phyloP scores from a whole-genome alignment of 2,888 invertebrate species.

The Harpalus rubripes region DNA sequence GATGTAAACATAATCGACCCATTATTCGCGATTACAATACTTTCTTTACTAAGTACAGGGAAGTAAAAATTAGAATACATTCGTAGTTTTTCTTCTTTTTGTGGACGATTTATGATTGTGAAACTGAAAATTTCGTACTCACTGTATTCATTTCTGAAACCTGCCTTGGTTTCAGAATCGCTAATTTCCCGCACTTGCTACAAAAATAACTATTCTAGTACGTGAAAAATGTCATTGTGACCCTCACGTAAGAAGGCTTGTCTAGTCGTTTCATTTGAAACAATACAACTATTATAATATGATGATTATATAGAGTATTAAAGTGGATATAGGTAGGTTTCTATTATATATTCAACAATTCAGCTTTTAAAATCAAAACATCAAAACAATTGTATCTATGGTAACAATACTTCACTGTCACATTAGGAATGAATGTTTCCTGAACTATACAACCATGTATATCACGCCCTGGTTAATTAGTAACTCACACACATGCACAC shows the following conservation, averaged over 20 bases:
- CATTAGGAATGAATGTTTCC: background rate
- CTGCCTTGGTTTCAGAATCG: too few species aligned
- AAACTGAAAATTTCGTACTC: too few species aligned
- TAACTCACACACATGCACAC: background rate
- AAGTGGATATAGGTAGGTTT: background rate
- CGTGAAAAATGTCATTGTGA: too few species aligned
- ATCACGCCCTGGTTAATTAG: background rate
- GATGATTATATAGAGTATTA: background rate
- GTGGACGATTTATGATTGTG: too few species aligned
- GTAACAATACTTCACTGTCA: background rate
- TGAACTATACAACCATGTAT: background rate
- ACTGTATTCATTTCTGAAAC: too few species aligned
- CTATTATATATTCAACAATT: slow-evolving; percentile 1
- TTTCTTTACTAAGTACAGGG: too few species aligned
- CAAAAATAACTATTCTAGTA: too few species aligned
- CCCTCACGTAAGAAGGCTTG: background rate
- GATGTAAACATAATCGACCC: too few species aligned
- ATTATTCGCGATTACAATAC: too few species aligned
- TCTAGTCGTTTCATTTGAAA: background rate
- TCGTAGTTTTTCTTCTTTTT: too few species aligned
- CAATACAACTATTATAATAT: background rate
- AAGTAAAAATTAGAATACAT: too few species aligned
- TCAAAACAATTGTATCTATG: background rate
- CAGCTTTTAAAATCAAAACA: background rate
- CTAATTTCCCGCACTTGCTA: too few species aligned